Evolutionary conservation across 2,888 invertebrate genomes (phyloP).

Genomic region (Ashinkailepas kermadecensis): DNA sequence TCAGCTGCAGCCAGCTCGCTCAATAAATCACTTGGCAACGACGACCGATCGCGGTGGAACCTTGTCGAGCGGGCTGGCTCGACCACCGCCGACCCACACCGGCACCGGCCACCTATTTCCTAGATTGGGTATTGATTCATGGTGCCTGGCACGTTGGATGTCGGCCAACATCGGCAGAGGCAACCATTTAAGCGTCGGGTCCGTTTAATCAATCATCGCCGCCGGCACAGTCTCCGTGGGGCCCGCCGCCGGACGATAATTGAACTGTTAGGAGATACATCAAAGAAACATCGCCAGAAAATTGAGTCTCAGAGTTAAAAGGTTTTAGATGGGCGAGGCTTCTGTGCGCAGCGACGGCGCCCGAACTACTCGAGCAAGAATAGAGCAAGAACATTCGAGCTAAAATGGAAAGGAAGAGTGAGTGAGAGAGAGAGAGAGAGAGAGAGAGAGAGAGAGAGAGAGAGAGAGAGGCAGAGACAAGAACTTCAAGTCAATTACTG

Average conservation of each 20-base stretch:
- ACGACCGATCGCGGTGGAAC: neutral
- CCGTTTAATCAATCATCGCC: slow-evolving; percentile 8
- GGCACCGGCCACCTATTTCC: too few species aligned
- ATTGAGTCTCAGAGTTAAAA: neutral
- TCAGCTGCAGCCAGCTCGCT: neutral
- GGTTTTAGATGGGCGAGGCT: neutral
- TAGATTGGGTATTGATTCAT: slow-evolving; percentile 15
- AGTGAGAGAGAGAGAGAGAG: too few species aligned
- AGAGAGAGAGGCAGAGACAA: too few species aligned
- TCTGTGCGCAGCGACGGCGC: neutral
- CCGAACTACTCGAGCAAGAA: too few species aligned
- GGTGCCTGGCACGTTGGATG: neutral
- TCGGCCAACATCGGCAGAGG: neutral
- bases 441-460: too few species aligned
- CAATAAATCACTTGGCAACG: slow-evolving; percentile 14
- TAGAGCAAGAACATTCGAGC: too few species aligned
- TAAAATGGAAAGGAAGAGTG: too few species aligned
- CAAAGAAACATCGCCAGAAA: slow-evolving; percentile 17
- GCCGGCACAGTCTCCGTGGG: neutral
- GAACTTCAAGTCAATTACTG: too few species aligned
- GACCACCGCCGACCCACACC: too few species aligned
- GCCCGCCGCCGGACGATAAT: neutral
- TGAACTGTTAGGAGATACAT: slow-evolving; percentile 23
- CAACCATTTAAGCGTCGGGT: neutral
- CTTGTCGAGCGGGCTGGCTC: too few species aligned